Evolutionary conservation across 2,888 invertebrate species (phyloP).

Genomic region (Brenthis hecate): DNA sequence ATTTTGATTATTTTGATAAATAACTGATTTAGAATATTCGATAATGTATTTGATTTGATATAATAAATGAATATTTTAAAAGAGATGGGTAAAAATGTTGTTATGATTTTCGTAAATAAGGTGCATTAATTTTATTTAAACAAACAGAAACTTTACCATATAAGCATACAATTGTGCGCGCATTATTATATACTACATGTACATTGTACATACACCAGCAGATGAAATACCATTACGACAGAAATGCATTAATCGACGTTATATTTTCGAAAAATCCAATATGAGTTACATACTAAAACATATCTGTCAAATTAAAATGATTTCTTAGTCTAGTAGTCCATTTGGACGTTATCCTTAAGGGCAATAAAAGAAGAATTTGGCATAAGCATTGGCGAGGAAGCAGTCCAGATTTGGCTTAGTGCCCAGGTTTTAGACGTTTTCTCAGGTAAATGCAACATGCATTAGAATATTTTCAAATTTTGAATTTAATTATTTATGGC

Average conservation of each 20-base stretch:
- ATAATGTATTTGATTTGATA: conserved; percentile 8
- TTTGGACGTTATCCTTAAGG: conserved; percentile 36
- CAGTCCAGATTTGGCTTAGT: conserved; percentile 31
- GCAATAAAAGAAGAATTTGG: conserved; percentile 40
- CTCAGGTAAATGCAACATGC: conserved; percentile 28
- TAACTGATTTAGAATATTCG: conserved; percentile 1
- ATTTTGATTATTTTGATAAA: conserved; percentile 29
- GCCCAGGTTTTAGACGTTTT: conserved; percentile 30
- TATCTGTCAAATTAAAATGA: conserved; percentile 39
- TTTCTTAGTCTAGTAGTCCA: conserved; percentile 34
- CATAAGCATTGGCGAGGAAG: conserved; percentile 36
- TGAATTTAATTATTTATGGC: neutral
- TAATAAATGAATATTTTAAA: neutral
- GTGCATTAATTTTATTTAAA: neutral
- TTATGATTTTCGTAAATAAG: no score
- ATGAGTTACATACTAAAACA: conserved; percentile 32
- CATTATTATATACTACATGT: no score
- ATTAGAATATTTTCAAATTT: conserved; percentile 12
- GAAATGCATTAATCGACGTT: conserved; percentile 3
- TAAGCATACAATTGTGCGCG: no score
- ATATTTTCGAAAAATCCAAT: conserved; percentile 6
- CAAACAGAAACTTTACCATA: neutral
- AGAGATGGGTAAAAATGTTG: neutral
- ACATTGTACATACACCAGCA: neutral
- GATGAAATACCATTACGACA: neutral